phyloP scores from a whole-genome alignment of 2,888 invertebrate genomes.

The Tipula helvola region DNA sequence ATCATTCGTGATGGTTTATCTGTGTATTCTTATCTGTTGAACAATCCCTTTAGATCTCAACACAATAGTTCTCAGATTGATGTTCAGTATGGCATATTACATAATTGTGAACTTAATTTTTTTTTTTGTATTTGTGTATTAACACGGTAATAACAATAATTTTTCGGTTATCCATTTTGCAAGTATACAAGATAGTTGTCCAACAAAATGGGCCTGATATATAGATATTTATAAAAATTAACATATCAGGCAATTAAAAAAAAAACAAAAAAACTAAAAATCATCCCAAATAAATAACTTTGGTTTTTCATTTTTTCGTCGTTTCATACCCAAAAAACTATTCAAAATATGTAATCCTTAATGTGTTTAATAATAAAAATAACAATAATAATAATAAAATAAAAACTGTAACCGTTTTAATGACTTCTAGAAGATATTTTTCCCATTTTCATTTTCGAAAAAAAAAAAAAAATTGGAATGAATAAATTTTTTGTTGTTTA shows the following conservation, averaged over 20 bases:
- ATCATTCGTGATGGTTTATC: too few relatives aligned
- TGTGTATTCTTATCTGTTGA: too few relatives aligned
- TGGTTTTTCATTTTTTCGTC: neutral
- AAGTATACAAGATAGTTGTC: neutral
- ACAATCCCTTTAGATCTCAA: too few relatives aligned
- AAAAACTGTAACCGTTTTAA: neutral
- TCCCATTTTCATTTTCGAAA: neutral
- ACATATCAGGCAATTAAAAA: neutral
- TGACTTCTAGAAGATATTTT: constrained; percentile 4
- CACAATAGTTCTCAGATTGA: too few relatives aligned
- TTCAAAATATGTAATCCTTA: constrained; percentile 8
- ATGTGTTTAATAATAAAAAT: constrained; percentile 6
- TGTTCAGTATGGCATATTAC: too few relatives aligned
- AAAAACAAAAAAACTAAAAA: neutral
- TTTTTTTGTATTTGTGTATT: too few relatives aligned
- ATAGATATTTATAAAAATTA: neutral
- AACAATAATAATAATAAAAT: neutral
- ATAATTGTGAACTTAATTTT: too few relatives aligned
- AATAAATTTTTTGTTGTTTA: neutral
- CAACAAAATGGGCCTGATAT: neutral
- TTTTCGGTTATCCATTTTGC: neutral
- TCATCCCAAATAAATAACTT: neutral
- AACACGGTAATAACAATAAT: neutral
- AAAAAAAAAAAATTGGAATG: neutral
- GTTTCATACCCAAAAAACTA: constrained; percentile 6